Base-by-base conservation (phyloP, 1,140 invertebrate species). In the Mizuhopecten yessoensis region DNA sequence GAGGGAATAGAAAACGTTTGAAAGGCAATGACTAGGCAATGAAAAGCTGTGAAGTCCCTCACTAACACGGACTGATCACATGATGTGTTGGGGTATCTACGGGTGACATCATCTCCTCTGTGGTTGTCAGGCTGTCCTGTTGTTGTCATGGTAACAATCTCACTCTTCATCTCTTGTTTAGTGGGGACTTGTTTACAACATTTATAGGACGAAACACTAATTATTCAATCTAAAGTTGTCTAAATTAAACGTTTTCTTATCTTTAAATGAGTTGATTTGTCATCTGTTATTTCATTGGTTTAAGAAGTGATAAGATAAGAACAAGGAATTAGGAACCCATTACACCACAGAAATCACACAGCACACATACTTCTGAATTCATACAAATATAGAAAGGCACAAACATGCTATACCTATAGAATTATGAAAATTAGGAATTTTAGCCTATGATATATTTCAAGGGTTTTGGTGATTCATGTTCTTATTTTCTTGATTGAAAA, bases 91-190 rank as follows among this genome's bases (percentile, higher is more conserved):
- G 45, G 57, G 23, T 75, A 29, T 29, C 57, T 75, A 75, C 29
- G n/a, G n/a, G 57, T 75, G 57, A 75, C 57, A 75, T 75, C 57
- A 75, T 75, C 57, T n/a, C n/a, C n/a, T 29, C 57, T 29, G 23
- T 75, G 57, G 57, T n/a, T 13, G 57, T 29, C 1, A 29, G 57
- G 57, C n/a, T 29, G 57, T 29, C 57, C 57, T 75, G 57, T 29
- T 75, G 57, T 75, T 17, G 57, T n/a, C 57, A n/a, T 75, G 57
- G 57, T 75, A 75, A 75, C 57, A 75, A 75, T 75, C 57, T 75
- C 57, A n/a, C 57, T 75, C 29, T 75, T 17, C 5, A 75, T 75
- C 57, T n/a, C 29, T 75, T 75, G 57, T 75, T 75, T 75, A 75
- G 29, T 13, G 23, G 3, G n/a, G 57, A 29, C 57, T 75, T n/a